Conservation (phyloP, 2,113 vertebrate species). For the Xenus cinereus region DNA sequence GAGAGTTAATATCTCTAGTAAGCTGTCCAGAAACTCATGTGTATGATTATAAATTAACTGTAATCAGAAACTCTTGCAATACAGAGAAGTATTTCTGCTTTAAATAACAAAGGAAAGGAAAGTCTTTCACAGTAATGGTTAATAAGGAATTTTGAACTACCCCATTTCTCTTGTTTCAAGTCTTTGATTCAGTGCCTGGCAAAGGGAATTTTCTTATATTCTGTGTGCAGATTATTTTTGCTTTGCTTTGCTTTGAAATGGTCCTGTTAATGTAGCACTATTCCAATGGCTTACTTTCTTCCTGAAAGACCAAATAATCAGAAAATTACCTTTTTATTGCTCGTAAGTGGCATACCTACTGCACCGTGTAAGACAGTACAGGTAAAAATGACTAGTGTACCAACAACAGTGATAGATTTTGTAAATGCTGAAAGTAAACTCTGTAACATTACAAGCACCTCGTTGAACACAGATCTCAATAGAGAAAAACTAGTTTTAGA, state of each 20-base stretch:
- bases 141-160: not conserved
- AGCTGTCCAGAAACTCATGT: not conserved
- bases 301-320: not conserved
- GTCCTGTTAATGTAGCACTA: not conserved
- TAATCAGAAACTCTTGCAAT: not conserved
- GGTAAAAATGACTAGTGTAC: not conserved
- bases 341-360: not conserved
- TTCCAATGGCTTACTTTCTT: not conserved
- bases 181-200: not conserved
- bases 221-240: not conserved
- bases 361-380: accelerated
- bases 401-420: not conserved
- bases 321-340: not conserved
- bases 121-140: not conserved
- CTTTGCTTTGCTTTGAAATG: not conserved
- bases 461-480: not conserved
- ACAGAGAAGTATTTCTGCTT: not conserved
- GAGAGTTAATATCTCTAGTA: not conserved
- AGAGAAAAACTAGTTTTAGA: not conserved
- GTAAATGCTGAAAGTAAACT: not conserved
- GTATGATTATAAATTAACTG: not conserved
- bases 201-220: not conserved
- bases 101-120: not conserved
- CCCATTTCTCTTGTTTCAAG: not conserved
- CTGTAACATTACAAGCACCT: not conserved